Evolutionary conservation across 2,888 invertebrate species (phyloP).

Genomic region (Campoplex nolae): DNA sequence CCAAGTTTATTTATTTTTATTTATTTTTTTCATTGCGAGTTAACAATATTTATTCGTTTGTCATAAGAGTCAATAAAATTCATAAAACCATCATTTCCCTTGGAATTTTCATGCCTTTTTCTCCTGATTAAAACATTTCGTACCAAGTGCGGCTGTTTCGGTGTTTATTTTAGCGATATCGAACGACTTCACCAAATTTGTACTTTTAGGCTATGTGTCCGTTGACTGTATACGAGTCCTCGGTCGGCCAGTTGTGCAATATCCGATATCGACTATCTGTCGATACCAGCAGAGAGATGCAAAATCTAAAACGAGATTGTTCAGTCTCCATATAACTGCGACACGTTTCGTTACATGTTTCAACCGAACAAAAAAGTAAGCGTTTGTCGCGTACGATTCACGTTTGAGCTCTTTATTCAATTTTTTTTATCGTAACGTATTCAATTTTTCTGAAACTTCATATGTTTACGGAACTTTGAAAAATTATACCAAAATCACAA

Average conservation of each 20-base stretch:
- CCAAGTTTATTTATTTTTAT: too few species aligned
- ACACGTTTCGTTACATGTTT: neutral
- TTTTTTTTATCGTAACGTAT: neutral
- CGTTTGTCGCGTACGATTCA: neutral
- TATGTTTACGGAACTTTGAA: too few species aligned
- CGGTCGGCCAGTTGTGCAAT: constrained; percentile 72
- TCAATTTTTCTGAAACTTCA: too few species aligned
- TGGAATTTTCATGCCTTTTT: neutral
- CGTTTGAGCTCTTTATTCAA: neutral
- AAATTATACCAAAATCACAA: too few species aligned
- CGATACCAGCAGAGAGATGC: constrained; percentile 63
- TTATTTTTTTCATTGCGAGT: neutral
- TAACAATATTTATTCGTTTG: neutral
- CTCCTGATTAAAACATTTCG: neutral
- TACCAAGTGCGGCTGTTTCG: neutral
- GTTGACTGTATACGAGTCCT: constrained; percentile 19
- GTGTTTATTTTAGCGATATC: neutral
- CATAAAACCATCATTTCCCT: too few species aligned
- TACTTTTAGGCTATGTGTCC: neutral
- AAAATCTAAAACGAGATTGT: constrained; percentile 30
- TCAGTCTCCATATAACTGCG: neutral
- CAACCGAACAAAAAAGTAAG: neutral
- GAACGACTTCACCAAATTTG: neutral
- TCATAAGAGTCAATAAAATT: neutral
- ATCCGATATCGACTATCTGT: constrained; percentile 74